Percentiles rank a stretch among this genome's conserved stretches.
Conservation (phyloP, 1,140 invertebrate genomes). For the Bursaphelenchus mucronatus region DNA sequence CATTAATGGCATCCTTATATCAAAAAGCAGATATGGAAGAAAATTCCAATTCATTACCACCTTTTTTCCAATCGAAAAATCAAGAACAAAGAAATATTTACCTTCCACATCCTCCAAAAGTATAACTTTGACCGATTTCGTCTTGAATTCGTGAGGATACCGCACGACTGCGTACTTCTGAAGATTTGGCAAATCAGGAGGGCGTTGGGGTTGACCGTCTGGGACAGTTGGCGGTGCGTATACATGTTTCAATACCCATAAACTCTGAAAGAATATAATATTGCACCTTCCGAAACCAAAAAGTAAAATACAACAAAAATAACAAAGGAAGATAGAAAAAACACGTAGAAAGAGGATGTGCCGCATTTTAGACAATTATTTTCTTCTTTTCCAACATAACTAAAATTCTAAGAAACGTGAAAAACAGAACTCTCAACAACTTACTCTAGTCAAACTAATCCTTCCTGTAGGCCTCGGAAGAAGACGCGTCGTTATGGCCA, state of each 20-base stretch:
- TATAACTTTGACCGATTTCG: conserved; percentile 53
- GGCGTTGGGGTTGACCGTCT: conserved; percentile 33
- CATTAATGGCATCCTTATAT: conserved; percentile 1
- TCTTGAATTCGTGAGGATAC: conserved; percentile 32
- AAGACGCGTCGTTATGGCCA: no score
- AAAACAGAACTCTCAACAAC: no score
- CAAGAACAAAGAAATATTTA: conserved; percentile 16
- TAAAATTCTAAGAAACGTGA: no score
- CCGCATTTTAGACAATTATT: no score
- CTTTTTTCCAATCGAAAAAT: background rate
- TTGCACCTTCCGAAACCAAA: conserved; percentile 10
- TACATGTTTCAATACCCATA: conserved; percentile 42
- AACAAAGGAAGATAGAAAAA: conserved; percentile 8
- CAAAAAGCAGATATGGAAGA: background rate
- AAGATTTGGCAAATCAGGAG: conserved; percentile 37
- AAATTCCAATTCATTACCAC: background rate
- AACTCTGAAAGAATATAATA: conserved; percentile 38
- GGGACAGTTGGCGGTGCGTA: conserved; percentile 36
- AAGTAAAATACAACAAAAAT: conserved; percentile 1
- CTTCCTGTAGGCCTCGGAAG: no score
- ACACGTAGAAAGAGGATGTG: no score
- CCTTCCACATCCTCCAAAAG: conserved; percentile 59
- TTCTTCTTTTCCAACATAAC: no score
- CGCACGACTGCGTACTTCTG: conserved; percentile 53
- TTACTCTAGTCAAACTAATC: no score